Evolutionary conservation across 1,140 invertebrate species (phyloP), one percentile per base, ranked within the genome.

Genomic region (Zelostemma sp.): DNA sequence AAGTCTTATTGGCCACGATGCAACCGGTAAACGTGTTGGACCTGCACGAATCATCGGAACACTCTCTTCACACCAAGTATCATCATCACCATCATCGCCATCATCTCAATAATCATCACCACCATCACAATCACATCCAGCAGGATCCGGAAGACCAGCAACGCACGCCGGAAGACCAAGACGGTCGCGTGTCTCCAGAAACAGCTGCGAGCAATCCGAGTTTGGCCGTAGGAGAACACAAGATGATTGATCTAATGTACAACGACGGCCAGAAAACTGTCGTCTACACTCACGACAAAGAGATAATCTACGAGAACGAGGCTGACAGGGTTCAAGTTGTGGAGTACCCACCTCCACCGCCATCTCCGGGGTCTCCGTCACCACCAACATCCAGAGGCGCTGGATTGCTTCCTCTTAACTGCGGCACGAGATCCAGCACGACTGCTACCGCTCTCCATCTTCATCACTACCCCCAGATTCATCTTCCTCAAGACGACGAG

Each of bases 261-360:
- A 92, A 93, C 75, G 92, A 93, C 68, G 92, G 92, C 18, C 92
- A 92, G 75, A 92, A 93, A 76, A 93, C 91, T 0, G 91, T 93
- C 16, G 93, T 93, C 76, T 93, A 93, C 72, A 93, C 92, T 1
- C 84, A 86, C 60, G 84, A 86, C 61, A 86, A 86, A 35, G 84
- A 86, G 71, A 86, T 86, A 57, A 86, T 86, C 16, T 86, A 85
- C 57, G 84, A 85, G 61, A 85, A 80, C 62, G 83, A 86, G 38
- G 82, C 83, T 1, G 84, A 86, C 14, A 60, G 82, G 6, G 82
- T 85, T 0, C 83, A 85, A 8, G 84, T 86, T 18, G 82, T 86
- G 12, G 82, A 86, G 38, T 86, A 86, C 40, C 84, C 84, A 0
- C 84, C 82, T 1, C 83, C 83, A 0, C 79, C 80, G 0, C 83